phyloP scores from a whole-genome alignment of 2,888 invertebrate genomes.

The Scrobipalpa costella region DNA sequence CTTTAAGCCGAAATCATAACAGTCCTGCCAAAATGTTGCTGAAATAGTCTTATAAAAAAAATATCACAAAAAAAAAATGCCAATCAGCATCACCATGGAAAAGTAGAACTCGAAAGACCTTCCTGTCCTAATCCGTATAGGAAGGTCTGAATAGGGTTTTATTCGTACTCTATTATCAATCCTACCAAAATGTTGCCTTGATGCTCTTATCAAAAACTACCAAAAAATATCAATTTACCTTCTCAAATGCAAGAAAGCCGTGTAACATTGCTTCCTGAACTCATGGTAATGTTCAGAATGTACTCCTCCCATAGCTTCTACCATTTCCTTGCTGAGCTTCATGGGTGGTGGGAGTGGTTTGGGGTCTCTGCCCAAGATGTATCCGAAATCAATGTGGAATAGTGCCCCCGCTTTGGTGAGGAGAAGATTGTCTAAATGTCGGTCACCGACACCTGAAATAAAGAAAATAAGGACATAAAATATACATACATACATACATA shows the following conservation, averaged over 20 bases:
- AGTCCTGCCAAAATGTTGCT: no score
- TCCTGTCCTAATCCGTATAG: no score
- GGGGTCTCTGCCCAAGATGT: conserved; percentile 97
- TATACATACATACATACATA: no score
- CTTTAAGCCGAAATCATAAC: no score
- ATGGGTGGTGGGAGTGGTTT: conserved; percentile 99
- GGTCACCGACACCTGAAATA: conserved; percentile 93
- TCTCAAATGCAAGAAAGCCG: conserved; percentile 96
- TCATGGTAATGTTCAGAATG: conserved; percentile 96
- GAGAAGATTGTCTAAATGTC: conserved; percentile 98
- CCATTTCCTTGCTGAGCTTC: conserved; percentile 99
- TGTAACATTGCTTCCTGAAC: conserved; percentile 96
- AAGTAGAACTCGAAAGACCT: no score
- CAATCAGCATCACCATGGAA: no score
- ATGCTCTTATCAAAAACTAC: conserved; percentile 2
- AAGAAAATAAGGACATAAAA: background rate
- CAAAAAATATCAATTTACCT: conserved; percentile 72
- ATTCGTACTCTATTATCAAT: no score
- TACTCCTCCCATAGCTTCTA: conserved; percentile 97
- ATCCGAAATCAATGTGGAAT: conserved; percentile 99
- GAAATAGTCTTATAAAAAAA: no score
- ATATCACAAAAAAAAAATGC: no score
- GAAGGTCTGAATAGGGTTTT: no score
- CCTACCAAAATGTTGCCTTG: background rate
- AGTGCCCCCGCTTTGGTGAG: conserved; percentile 94